These are phyloP conservation scores for Boulengeromyrus knoepffleri DNA, from an alignment of 2,113 vertebrate genomes.

Conservation along the genomic window DNA sequence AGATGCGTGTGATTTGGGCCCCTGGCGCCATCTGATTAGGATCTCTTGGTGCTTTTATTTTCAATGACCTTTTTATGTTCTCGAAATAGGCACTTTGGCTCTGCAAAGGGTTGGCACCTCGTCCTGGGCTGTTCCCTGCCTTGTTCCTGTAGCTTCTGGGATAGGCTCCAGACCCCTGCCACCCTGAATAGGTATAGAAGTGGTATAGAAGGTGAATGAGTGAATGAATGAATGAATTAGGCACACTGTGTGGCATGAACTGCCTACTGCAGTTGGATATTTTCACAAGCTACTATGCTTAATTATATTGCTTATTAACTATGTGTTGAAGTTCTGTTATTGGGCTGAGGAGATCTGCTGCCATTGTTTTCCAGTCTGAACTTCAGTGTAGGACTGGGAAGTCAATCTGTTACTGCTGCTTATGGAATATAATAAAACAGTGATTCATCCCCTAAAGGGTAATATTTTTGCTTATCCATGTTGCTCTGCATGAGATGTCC, in stretches of 20 bases:
- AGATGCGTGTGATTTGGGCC: neutral
- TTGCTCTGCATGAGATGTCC: neutral
- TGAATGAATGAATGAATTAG: neutral
- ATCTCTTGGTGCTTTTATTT: neutral
- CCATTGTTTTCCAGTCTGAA: neutral
- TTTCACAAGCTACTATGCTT: neutral
- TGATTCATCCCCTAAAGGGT: neutral
- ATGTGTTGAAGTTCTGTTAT: neutral
- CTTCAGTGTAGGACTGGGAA: neutral
- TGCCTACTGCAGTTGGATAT: neutral
- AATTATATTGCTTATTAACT: neutral
- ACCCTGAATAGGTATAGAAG: neutral
- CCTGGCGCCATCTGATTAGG: neutral
- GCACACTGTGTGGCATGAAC: neutral
- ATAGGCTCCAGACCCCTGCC: neutral
- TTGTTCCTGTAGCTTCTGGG: neutral
- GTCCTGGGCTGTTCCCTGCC: neutral
- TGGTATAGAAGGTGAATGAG: neutral
- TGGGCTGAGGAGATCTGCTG: neutral
- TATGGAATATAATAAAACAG: neutral
- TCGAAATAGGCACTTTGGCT: neutral
- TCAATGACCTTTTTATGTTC: neutral
- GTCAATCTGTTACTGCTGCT: neutral
- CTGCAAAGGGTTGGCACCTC: neutral
- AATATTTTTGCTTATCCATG: neutral